phyloP scores from a whole-genome alignment of 2,797 vertebrate genomes.

The Sebastolobus altivelis region DNA sequence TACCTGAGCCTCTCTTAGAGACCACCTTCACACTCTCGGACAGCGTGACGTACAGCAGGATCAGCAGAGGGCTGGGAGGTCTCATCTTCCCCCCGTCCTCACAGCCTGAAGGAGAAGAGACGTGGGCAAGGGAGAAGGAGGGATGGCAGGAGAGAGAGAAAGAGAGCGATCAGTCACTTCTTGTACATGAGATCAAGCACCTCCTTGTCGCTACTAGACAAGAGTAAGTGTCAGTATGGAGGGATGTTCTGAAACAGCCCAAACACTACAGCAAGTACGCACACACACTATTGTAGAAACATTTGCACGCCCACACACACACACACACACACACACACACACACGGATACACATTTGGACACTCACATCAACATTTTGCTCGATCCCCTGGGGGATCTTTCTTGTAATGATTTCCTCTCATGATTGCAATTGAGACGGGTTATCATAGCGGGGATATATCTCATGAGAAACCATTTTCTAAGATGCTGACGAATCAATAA shows the following conservation, averaged over 20 bases:
- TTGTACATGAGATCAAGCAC: constrained; percentile 57
- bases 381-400: constrained; percentile 51
- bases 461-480: constrained; percentile 66
- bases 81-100: constrained; percentile 92
- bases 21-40: constrained; percentile 95
- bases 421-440: constrained; percentile 69
- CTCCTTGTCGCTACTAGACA: constrained; percentile 50
- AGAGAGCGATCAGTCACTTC: constrained; percentile 61
- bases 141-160: constrained; percentile 6
- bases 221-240: constrained; percentile 47
- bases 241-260: constrained; percentile 26
- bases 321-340: not conserved
- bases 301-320: not conserved
- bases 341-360: constrained; percentile 30
- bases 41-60: constrained; percentile 93
- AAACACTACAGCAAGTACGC: constrained; percentile 9
- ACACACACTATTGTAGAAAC: constrained; percentile 7
- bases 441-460: constrained; percentile 71
- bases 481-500: constrained; percentile 81
- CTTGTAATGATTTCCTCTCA: constrained; percentile 72
- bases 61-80: constrained; percentile 93
- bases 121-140: constrained; percentile 9
- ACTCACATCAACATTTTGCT: constrained; percentile 46
- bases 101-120: constrained; percentile 66
- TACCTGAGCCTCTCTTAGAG: constrained; percentile 99